phyloP scores from a whole-genome alignment of 2,797 vertebrate species.

The Enteromius unitaeniatus region DNA sequence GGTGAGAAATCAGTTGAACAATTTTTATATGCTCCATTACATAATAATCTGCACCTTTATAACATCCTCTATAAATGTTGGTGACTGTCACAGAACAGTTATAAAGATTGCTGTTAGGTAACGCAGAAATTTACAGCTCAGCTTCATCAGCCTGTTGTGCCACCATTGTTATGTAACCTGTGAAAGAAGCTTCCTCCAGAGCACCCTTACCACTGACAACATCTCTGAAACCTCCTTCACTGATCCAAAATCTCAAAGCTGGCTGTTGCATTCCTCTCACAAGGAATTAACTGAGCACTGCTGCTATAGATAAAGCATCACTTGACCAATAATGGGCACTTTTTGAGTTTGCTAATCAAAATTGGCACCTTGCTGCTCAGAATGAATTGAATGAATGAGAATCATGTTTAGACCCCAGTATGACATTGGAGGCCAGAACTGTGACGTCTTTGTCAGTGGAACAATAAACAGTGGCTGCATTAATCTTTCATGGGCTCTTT shows the following conservation, averaged over 20 bases:
- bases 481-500: conserved; percentile 79
- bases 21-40: too few species aligned
- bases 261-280: background rate
- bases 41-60: background rate
- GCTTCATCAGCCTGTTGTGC: background rate
- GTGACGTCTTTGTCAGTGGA: conserved; percentile 72
- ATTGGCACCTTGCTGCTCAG: background rate
- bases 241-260: conserved; percentile 21
- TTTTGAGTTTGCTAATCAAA: conserved; percentile 10
- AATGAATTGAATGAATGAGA: conserved; percentile 22
- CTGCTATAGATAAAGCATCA: background rate
- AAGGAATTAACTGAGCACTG: background rate
- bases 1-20: background rate
- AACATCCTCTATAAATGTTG: background rate
- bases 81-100: background rate
- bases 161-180: conserved; percentile 28
- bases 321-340: background rate
- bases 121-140: conserved; percentile 7
- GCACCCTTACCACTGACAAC: conserved; percentile 1
- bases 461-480: conserved; percentile 74
- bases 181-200: conserved; percentile 20
- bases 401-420: conserved; percentile 46
- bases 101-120: conserved; percentile 30
- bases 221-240: conserved; percentile 19
- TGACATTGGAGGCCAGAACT: conserved; percentile 50